Evolutionary conservation across 1,140 invertebrate species (phyloP).

Genomic region (Anagrus nilaparvatae): DNA sequence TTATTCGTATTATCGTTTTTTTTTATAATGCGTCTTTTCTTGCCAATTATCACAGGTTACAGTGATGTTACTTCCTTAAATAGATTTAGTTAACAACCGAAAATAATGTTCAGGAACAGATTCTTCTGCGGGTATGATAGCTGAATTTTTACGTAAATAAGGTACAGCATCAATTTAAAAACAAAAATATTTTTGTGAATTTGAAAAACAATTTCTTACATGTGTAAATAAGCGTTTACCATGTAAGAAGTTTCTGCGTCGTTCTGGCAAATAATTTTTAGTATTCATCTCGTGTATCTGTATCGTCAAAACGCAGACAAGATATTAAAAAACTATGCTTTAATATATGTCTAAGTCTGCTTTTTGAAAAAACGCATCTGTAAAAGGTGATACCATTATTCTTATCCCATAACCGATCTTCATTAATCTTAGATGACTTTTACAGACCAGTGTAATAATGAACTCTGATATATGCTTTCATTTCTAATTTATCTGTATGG

Average conservation of each 20-base stretch:
- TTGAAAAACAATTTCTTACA: too few species aligned
- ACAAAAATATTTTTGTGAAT: too few species aligned
- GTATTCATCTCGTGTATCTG: constrained; percentile 19
- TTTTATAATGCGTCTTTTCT: too few species aligned
- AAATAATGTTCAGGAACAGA: constrained; percentile 4
- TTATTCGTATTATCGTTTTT: too few species aligned
- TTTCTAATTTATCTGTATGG: constrained; percentile 6
- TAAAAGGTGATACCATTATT: constrained; percentile 16
- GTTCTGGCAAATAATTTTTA: constrained; percentile 11
- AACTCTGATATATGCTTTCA: constrained; percentile 6
- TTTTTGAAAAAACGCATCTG: constrained; percentile 22
- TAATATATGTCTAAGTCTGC: too few species aligned
- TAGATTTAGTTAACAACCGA: constrained; percentile 10
- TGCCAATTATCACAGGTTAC: constrained; percentile 34
- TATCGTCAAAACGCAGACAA: constrained; percentile 30
- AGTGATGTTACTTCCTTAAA: constrained; percentile 23
- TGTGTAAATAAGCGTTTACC: too few species aligned
- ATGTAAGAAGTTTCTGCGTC: constrained; percentile 15
- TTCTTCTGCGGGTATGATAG: background rate
- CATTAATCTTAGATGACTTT: constrained; percentile 5
- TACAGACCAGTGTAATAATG: constrained; percentile 10
- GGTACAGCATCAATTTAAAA: constrained; percentile 22
- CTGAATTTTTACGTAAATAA: constrained; percentile 27
- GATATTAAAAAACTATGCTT: constrained; percentile 27
- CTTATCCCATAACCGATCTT: constrained; percentile 7